phyloP scores from a whole-genome alignment of 2,113 vertebrate species.

The Heliornis fulica region DNA sequence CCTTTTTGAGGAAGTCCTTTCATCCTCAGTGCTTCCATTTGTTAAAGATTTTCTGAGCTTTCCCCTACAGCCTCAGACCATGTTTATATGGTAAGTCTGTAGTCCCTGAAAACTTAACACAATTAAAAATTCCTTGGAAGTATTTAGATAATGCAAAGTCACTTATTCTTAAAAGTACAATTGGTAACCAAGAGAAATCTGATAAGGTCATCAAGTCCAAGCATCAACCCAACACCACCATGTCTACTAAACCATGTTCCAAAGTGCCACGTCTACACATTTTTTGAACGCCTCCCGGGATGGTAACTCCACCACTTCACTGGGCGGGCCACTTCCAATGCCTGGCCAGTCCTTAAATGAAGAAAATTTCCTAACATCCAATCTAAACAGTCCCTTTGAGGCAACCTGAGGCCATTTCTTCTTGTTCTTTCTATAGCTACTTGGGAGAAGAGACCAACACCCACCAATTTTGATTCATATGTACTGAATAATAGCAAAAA shows the following conservation, averaged over 20 bases:
- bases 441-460: no score
- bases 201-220: neutral
- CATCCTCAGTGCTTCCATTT: neutral
- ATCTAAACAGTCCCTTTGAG: no score
- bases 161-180: neutral
- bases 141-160: neutral
- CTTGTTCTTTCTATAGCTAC: no score
- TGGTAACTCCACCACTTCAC: no score
- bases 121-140: neutral
- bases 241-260: no score
- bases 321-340: no score
- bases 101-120: neutral
- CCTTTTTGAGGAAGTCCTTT: neutral
- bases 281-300: no score
- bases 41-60: neutral
- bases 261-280: no score
- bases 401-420: no score
- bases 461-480: neutral
- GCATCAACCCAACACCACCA: no score
- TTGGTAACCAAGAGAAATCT: neutral
- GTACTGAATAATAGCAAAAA: neutral
- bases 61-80: neutral
- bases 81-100: neutral
- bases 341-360: no score
- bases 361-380: no score